Percentiles rank a stretch among this genome's conserved stretches.
These are phyloP conservation scores for Spea hammondii DNA, from an alignment of 2,797 vertebrate species.

Conservation along the genomic window DNA sequence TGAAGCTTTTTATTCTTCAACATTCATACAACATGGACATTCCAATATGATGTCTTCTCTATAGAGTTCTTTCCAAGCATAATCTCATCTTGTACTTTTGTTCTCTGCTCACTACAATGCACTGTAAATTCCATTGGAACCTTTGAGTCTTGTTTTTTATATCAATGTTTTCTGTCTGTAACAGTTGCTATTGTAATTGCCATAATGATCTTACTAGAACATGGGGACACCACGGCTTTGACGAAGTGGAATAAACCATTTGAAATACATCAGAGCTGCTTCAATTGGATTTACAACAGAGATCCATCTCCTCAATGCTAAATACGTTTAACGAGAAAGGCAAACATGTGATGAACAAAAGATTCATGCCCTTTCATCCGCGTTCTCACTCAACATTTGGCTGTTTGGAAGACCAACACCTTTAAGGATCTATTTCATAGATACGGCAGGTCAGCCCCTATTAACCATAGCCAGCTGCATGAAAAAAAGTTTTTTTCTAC, in stretches of 20 bases:
- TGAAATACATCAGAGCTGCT: constrained; percentile 5
- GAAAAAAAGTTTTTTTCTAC: no score
- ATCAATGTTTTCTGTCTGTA: constrained; percentile 1
- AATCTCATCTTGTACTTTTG: background rate
- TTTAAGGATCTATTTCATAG: no score
- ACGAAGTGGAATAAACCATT: constrained; percentile 9
- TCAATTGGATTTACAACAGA: constrained; percentile 23
- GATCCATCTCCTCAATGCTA: background rate
- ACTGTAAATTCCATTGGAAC: no score
- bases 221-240: constrained; percentile 1
- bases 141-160: background rate
- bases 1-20: no score
- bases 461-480: no score
- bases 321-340: constrained; percentile 1
- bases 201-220: constrained; percentile 16
- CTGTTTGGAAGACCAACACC: no score
- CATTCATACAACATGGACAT: no score
- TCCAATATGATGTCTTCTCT: background rate
- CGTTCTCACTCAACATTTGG: background rate
- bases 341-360: background rate
- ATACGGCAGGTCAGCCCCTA: no score
- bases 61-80: background rate
- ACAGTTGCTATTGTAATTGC: constrained; percentile 17
- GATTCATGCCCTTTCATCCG: constrained; percentile 1
- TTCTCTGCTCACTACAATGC: no score